phyloP scores from a whole-genome alignment of 2,113 vertebrate species.

The Plectropomus leopardus region DNA sequence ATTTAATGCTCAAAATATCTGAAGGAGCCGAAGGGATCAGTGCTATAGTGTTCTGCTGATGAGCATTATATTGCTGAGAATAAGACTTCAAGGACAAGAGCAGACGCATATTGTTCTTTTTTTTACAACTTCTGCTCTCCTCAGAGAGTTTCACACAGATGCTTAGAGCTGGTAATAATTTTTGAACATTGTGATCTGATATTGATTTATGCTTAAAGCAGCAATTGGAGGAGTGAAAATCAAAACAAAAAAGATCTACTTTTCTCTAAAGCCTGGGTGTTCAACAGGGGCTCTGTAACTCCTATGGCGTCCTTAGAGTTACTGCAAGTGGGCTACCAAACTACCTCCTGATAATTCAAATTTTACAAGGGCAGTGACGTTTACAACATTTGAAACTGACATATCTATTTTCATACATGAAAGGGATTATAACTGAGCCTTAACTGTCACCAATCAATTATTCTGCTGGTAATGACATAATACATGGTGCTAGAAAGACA shows the following conservation, averaged over 20 bases:
- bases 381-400: no score
- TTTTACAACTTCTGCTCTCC: slow-evolving; percentile 35
- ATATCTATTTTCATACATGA: no score
- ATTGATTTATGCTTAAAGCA: slow-evolving; percentile 46
- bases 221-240: not conserved
- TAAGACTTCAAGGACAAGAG: slow-evolving; percentile 76
- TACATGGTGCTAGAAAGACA: no score
- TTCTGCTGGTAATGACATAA: no score
- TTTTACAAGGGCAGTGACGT: no score
- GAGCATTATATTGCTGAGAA: slow-evolving; percentile 24
- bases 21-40: slow-evolving; percentile 25
- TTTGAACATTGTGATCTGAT: slow-evolving; percentile 33
- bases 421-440: no score
- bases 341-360: no score
- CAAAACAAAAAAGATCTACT: slow-evolving; percentile 4
- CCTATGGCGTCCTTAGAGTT: no score
- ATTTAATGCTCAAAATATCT: slow-evolving; percentile 46
- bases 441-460: no score
- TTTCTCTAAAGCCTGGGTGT: slow-evolving; percentile 21
- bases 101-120: slow-evolving; percentile 33
- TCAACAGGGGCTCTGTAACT: no score
- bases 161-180: slow-evolving; percentile 19
- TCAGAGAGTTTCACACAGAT: slow-evolving; percentile 15
- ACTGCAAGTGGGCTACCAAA: no score
- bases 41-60: slow-evolving; percentile 4